These are phyloP conservation scores for Autographa pulchrina DNA, from an alignment of 2,888 invertebrate species.

Conservation along the genomic window DNA sequence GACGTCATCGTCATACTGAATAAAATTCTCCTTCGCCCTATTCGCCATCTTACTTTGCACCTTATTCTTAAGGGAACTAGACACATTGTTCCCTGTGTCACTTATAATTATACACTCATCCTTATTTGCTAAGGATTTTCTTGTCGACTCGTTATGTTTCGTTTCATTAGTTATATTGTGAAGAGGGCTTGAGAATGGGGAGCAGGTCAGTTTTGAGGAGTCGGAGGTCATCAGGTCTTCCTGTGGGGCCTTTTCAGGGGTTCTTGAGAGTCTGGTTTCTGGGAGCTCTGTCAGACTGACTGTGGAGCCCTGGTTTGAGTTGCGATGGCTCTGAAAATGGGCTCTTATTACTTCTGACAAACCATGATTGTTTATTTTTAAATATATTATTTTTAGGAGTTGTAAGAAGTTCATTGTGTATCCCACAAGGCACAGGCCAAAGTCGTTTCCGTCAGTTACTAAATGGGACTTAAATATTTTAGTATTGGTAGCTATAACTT, in stretches of 20 bases:
- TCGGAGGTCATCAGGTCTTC: constrained; percentile 46
- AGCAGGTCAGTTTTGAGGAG: constrained; percentile 73
- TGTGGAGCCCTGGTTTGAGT: constrained; percentile 58
- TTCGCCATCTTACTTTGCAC: constrained; percentile 54
- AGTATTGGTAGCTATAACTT: no score
- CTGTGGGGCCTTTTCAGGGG: constrained; percentile 46
- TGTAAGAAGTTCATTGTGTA: no score
- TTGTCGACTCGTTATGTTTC: not conserved
- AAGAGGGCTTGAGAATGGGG: constrained; percentile 78
- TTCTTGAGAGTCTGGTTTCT: constrained; percentile 32
- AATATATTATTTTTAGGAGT: no score
- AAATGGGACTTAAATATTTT: no score
- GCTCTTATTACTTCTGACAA: not conserved
- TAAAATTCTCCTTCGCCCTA: constrained; percentile 64
- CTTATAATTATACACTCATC: constrained; percentile 57
- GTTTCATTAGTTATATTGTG: constrained; percentile 69
- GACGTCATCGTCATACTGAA: constrained; percentile 77
- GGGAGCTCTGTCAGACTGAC: constrained; percentile 62
- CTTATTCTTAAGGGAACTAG: constrained; percentile 56
- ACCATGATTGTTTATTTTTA: no score
- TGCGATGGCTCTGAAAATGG: constrained; percentile 64
- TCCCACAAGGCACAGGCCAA: no score
- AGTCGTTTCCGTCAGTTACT: no score
- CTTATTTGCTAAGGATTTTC: constrained; percentile 33
- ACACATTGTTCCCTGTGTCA: constrained; percentile 49